These are phyloP conservation scores for Muntiacus reevesi DNA, from an alignment of 2,113 vertebrate species.

Conservation along the genomic window DNA sequence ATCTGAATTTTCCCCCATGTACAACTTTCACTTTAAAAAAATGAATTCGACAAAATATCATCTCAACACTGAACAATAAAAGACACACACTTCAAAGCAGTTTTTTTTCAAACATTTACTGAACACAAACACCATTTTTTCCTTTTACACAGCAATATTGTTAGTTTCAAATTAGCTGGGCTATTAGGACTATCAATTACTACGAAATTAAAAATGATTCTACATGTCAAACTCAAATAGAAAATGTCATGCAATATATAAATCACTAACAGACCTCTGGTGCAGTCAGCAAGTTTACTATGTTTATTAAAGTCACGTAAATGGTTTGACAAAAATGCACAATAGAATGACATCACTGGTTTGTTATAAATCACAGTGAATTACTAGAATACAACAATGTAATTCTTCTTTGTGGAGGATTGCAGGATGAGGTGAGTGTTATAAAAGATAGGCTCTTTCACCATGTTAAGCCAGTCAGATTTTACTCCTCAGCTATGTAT, in stretches of 20 bases:
- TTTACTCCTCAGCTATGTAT: slow-evolving; percentile 15
- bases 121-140: slow-evolving; percentile 67
- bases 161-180: slow-evolving; percentile 68
- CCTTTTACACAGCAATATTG: slow-evolving; percentile 65
- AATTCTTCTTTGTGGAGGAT: not conserved
- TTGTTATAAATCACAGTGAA: slow-evolving; percentile 62
- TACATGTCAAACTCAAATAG: slow-evolving; percentile 63
- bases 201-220: slow-evolving; percentile 64
- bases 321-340: slow-evolving; percentile 67
- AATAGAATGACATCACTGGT: slow-evolving; percentile 60
- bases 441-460: slow-evolving; percentile 33
- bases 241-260: slow-evolving; percentile 62
- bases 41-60: slow-evolving; percentile 32
- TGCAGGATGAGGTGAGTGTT: slow-evolving; percentile 13
- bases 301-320: slow-evolving; percentile 62
- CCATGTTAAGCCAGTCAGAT: slow-evolving; percentile 29
- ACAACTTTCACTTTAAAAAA: not conserved
- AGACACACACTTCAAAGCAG: slow-evolving; percentile 65
- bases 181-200: slow-evolving; percentile 47
- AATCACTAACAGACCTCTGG: slow-evolving; percentile 57
- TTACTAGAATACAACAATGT: slow-evolving; percentile 48
- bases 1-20: not conserved
- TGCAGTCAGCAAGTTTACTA: slow-evolving; percentile 59
- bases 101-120: slow-evolving; percentile 72
- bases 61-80: slow-evolving; percentile 60